Conservation (phyloP, 2,797 vertebrate species). For the Lateolabrax maculatus region DNA sequence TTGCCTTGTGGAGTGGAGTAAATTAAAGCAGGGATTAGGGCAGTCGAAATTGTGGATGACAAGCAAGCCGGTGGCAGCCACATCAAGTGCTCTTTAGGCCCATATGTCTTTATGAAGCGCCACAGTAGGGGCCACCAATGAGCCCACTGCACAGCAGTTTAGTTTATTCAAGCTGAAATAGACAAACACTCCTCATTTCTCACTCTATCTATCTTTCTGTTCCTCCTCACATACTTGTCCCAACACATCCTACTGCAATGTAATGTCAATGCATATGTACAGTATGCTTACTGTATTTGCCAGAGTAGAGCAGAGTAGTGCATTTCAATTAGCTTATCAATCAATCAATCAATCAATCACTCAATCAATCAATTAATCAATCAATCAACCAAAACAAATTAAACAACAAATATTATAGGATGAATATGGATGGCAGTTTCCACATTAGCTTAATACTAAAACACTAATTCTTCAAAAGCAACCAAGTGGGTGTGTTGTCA, state of each 20-base stretch:
- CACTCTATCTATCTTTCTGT: not conserved
- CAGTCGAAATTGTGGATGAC: slow-evolving; percentile 93
- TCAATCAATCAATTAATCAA: not conserved
- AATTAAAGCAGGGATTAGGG: slow-evolving; percentile 98
- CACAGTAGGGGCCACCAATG: slow-evolving; percentile 82
- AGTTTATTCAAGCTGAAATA: slow-evolving; percentile 67
- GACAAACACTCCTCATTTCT: slow-evolving; percentile 44
- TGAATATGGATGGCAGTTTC: not conserved
- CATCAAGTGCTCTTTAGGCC: slow-evolving; percentile 89
- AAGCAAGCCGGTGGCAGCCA: slow-evolving; percentile 89
- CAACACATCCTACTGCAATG: not conserved
- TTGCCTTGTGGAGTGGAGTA: slow-evolving; percentile 92
- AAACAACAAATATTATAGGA: not conserved
- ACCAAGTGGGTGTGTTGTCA: slow-evolving; percentile 15
- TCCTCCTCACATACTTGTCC: not conserved
- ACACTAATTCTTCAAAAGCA: slow-evolving; percentile 12
- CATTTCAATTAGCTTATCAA: not conserved
- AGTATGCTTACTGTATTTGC: not conserved
- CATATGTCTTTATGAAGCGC: slow-evolving; percentile 91
- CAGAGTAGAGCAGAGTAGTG: not conserved
- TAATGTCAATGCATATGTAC: not conserved
- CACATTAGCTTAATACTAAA: not conserved
- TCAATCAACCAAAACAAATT: not conserved
- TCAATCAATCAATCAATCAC: not conserved
- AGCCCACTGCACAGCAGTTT: slow-evolving; percentile 74